Conservation (phyloP, 2,888 invertebrate species). For the Portevinia maculata region DNA sequence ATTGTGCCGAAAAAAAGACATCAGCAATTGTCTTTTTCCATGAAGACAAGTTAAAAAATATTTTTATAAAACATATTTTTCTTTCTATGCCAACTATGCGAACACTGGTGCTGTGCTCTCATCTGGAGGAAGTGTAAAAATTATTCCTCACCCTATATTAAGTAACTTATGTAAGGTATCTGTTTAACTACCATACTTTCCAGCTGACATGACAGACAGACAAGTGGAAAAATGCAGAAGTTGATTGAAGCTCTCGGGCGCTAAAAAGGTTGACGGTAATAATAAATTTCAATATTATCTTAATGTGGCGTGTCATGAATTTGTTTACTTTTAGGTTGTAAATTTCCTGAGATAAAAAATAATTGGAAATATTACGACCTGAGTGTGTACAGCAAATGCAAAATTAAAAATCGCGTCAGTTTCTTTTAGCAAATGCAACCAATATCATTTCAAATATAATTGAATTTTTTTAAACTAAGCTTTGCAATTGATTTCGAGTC, state of each 20-base stretch:
- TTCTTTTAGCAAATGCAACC: too few relatives aligned
- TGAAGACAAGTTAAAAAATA: neutral
- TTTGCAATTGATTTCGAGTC: too few relatives aligned
- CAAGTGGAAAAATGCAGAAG: slow-evolving; percentile 21
- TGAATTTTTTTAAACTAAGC: too few relatives aligned
- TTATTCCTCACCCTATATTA: slow-evolving; percentile 3
- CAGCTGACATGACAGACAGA: slow-evolving; percentile 13
- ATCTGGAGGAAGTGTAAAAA: slow-evolving; percentile 21
- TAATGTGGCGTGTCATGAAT: neutral
- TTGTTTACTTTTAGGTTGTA: slow-evolving; percentile 53
- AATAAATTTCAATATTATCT: slow-evolving; percentile 20
- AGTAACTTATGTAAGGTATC: slow-evolving; percentile 2
- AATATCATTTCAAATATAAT: too few relatives aligned
- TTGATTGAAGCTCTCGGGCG: slow-evolving; percentile 18
- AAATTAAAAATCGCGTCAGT: too few relatives aligned
- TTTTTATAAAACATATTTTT: neutral
- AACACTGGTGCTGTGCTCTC: neutral
- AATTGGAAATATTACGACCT: too few relatives aligned
- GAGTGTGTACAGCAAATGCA: too few relatives aligned
- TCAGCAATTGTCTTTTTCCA: slow-evolving; percentile 9
- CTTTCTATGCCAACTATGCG: neutral
- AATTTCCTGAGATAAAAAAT: neutral
- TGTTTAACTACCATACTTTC: slow-evolving; percentile 1
- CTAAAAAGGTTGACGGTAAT: slow-evolving; percentile 29
- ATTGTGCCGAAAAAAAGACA: neutral